Percentiles rank a stretch among this genome's conserved stretches.
phyloP scores from a whole-genome alignment of 1,140 invertebrate species.

The Bombus balteatus region DNA sequence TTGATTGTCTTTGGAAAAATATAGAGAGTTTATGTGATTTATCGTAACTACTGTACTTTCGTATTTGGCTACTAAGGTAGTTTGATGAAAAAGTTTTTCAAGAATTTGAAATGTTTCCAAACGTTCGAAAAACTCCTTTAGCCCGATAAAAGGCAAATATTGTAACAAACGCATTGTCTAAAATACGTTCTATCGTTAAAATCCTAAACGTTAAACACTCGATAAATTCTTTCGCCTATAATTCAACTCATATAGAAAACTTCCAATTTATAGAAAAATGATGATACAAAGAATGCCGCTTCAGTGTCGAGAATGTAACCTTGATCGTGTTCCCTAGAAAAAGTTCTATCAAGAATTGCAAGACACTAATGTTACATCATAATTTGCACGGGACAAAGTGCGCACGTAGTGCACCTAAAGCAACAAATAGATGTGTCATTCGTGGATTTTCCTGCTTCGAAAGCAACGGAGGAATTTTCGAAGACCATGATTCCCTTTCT shows the following conservation, averaged over 20 bases:
- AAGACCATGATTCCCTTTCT: background rate
- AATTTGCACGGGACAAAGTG: background rate
- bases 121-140: no score
- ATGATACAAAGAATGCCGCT: rapidly evolving
- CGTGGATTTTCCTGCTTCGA: background rate
- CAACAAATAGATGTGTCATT: background rate
- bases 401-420: background rate
- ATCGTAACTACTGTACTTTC: no score
- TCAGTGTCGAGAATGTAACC: background rate
- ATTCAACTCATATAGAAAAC: no score
- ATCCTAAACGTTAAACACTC: background rate
- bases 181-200: no score
- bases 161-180: no score
- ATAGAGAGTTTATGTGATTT: no score
- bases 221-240: background rate
- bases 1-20: no score
- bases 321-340: background rate
- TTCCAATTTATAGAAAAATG: background rate
- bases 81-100: no score
- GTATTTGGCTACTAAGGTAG: no score
- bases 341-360: background rate
- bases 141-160: no score
- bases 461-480: background rate
- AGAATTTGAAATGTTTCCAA: no score
- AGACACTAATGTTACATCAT: background rate